Conservation (phyloP, 2,113 vertebrate species). For the Rhinoptilus africanus region DNA sequence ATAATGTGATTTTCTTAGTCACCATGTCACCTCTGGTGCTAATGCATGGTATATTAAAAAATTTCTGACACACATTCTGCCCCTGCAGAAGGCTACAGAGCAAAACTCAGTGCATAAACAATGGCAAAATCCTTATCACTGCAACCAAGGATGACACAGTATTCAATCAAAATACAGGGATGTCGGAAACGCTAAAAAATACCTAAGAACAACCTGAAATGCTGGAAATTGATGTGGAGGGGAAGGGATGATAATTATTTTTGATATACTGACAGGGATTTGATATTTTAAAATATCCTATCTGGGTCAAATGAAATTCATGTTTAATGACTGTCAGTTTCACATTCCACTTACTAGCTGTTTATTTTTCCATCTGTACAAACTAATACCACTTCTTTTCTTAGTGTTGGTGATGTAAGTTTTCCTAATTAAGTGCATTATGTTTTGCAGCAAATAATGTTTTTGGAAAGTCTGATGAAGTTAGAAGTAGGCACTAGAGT, state of each 20-base stretch:
- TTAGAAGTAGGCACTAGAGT: background rate
- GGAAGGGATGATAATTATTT: background rate
- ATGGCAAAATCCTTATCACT: background rate
- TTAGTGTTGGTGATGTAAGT: background rate
- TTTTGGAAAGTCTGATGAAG: background rate
- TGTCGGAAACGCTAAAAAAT: background rate
- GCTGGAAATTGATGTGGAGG: background rate
- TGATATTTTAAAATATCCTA: slow-evolving; percentile 1
- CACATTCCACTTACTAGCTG: background rate
- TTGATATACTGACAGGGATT: background rate
- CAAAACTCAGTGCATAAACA: background rate
- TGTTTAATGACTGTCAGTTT: background rate
- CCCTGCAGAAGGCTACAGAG: background rate
- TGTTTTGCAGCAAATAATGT: background rate
- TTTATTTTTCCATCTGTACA: background rate
- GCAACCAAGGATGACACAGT: background rate
- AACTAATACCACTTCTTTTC: background rate
- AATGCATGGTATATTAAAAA: background rate
- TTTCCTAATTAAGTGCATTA: background rate
- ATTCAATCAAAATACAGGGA: background rate
- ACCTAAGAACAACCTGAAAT: background rate
- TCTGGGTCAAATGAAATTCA: background rate
- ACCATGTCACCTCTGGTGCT: background rate
- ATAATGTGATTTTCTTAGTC: slow-evolving; percentile 10
- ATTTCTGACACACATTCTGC: background rate